These are phyloP conservation scores for Onychostruthus taczanowskii DNA, from an alignment of 2,113 vertebrate genomes.

Conservation along the genomic window DNA sequence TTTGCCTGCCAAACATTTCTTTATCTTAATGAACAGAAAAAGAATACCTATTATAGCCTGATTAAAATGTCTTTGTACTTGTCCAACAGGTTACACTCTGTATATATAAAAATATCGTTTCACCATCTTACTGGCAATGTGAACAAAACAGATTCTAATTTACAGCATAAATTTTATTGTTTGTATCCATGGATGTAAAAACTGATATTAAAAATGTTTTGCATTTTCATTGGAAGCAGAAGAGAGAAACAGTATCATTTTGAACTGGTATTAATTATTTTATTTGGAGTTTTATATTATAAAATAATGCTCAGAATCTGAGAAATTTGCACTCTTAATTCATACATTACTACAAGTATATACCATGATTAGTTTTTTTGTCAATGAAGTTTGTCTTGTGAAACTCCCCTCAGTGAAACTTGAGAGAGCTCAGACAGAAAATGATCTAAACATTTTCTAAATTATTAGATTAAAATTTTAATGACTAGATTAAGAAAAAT, in stretches of 20 bases:
- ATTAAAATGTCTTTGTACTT: conserved; percentile 64
- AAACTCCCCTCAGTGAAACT: not conserved
- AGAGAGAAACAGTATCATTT: not conserved
- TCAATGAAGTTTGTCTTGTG: not conserved
- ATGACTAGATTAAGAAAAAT: not conserved
- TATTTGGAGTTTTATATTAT: not conserved
- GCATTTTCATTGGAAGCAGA: not conserved
- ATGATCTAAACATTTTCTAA: not conserved
- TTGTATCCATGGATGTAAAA: not conserved
- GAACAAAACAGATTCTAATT: conserved; percentile 40
- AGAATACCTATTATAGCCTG: conserved; percentile 60
- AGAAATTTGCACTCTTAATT: not conserved
- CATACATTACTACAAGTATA: not conserved
- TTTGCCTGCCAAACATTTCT: conserved; percentile 73
- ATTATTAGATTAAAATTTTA: too few relatives aligned
- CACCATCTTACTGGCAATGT: not conserved
- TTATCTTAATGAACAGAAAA: conserved; percentile 76
- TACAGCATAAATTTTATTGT: not conserved
- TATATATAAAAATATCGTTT: conserved; percentile 15
- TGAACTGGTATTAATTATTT: not conserved
- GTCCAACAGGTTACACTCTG: conserved; percentile 38
- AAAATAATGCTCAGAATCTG: not conserved
- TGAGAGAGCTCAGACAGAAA: not conserved
- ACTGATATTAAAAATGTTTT: not conserved
- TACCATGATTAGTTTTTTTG: rapidly evolving